These are phyloP conservation scores for Drosophila eugracilis DNA, from an alignment of 1,140 invertebrate genomes.

Conservation along the genomic window DNA sequence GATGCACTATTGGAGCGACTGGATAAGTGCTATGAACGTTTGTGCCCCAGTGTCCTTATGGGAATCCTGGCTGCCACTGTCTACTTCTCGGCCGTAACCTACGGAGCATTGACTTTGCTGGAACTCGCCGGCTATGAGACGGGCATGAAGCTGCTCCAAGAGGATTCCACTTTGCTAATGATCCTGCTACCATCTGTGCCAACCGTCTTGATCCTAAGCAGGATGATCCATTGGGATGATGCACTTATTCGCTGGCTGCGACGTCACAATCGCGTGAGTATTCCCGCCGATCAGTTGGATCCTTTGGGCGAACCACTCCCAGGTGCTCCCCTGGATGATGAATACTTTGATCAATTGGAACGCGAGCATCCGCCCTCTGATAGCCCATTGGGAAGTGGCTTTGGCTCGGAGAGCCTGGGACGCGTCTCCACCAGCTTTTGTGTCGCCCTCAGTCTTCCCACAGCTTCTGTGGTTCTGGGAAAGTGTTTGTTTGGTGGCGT, in stretches of 20 bases:
- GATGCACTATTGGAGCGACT: constrained; percentile 42
- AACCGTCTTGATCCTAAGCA: constrained; percentile 37
- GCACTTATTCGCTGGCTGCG: constrained; percentile 47
- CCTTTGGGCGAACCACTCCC: constrained; percentile 35
- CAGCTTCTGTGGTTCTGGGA: constrained; percentile 48
- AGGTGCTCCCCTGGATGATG: constrained; percentile 53
- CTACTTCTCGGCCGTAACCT: constrained; percentile 59
- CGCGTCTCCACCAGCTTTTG: constrained; percentile 42
- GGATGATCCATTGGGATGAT: constrained; percentile 55
- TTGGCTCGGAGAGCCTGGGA: constrained; percentile 30
- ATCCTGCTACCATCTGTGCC: constrained; percentile 60
- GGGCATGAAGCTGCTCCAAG: constrained; percentile 43
- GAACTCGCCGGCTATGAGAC: constrained; percentile 44
- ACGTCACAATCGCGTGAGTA: constrained; percentile 18
- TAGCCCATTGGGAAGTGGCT: constrained; percentile 2
- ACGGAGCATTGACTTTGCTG: constrained; percentile 49
- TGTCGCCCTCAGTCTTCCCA: constrained; percentile 60
- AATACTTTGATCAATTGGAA: constrained; percentile 52
- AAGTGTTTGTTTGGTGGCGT: constrained; percentile 20
- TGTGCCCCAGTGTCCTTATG: constrained; percentile 59
- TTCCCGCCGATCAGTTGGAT: constrained; percentile 39
- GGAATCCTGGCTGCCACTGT: constrained; percentile 56
- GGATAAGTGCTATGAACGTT: constrained; percentile 34
- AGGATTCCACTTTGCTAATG: constrained; percentile 60
- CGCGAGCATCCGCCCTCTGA: constrained; percentile 13